Percentiles rank a stretch among this genome's conserved stretches.
phyloP scores from a whole-genome alignment of 92 coral and sea anemone genomes.

The Phenganax stokvisi region DNA sequence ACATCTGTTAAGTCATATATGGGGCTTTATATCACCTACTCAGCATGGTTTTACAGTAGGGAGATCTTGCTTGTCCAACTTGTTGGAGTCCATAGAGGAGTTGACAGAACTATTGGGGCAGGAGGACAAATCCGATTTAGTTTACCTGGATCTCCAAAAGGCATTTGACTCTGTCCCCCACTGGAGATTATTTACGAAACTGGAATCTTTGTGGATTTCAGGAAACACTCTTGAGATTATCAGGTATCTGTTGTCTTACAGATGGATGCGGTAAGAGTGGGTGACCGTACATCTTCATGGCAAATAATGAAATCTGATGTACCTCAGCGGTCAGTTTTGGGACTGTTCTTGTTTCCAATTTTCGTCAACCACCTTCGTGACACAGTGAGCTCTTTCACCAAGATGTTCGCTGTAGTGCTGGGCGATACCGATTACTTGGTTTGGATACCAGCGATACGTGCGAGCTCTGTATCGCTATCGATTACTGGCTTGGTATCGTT shows the following conservation, averaged over 20 bases:
- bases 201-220: conserved; percentile 4
- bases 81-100: conserved; percentile 8
- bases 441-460: no score
- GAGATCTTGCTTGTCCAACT: conserved; percentile 6
- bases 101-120: neutral
- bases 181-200: neutral
- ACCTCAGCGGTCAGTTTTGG: conserved; percentile 18
- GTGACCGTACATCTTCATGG: conserved; percentile 1
- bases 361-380: conserved; percentile 1
- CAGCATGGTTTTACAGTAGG: conserved; percentile 11
- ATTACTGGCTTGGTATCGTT: no score
- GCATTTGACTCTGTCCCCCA: conserved; percentile 14
- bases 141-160: conserved; percentile 13
- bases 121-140: neutral
- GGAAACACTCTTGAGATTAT: neutral
- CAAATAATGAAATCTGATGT: neutral
- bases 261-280: neutral
- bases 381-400: neutral
- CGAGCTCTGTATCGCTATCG: no score
- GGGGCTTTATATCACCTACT: neutral
- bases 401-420: neutral
- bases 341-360: neutral
- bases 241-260: neutral
- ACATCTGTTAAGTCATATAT: neutral
- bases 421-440: no score